Percentiles rank a stretch among this genome's conserved stretches.
These are phyloP conservation scores for Charina bottae DNA, from an alignment of 2,113 vertebrate species.

Conservation along the genomic window DNA sequence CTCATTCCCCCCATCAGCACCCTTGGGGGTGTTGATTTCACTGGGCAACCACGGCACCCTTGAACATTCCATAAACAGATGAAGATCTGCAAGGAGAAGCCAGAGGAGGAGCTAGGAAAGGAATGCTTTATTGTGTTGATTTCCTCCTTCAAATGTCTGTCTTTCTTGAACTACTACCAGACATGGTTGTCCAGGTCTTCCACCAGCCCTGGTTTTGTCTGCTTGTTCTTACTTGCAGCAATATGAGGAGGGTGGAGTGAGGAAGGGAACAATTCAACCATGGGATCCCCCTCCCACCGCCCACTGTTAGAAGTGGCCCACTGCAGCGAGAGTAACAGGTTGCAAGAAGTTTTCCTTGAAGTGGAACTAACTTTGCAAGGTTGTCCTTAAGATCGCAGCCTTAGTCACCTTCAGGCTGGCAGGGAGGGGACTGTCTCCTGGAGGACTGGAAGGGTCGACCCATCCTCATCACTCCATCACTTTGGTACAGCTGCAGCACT, in stretches of 20 bases:
- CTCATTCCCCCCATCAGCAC: no score
- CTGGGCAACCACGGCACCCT: no score
- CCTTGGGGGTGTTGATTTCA: no score
- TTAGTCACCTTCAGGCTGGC: slow-evolving; percentile 57
- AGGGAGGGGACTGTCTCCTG: slow-evolving; percentile 35
- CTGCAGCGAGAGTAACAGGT: not conserved
- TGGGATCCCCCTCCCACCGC: not conserved
- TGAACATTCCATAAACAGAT: no score
- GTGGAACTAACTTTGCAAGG: not conserved
- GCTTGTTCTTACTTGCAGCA: not conserved
- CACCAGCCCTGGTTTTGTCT: not conserved
- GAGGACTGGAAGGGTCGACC: slow-evolving; percentile 37
- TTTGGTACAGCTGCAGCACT: slow-evolving; percentile 63
- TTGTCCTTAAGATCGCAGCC: slow-evolving; percentile 12
- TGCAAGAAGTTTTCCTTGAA: not conserved
- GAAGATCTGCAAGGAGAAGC: no score
- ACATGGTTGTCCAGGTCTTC: no score
- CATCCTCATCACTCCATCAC: slow-evolving; percentile 56
- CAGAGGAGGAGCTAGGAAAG: no score
- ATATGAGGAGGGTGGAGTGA: not conserved
- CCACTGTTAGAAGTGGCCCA: no score
- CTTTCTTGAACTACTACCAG: no score
- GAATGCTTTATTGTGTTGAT: no score
- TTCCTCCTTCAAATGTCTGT: no score
- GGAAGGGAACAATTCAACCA: not conserved